These are phyloP conservation scores for Petrocephalus zakoni DNA, from an alignment of 2,113 vertebrate genomes.

Conservation along the genomic window DNA sequence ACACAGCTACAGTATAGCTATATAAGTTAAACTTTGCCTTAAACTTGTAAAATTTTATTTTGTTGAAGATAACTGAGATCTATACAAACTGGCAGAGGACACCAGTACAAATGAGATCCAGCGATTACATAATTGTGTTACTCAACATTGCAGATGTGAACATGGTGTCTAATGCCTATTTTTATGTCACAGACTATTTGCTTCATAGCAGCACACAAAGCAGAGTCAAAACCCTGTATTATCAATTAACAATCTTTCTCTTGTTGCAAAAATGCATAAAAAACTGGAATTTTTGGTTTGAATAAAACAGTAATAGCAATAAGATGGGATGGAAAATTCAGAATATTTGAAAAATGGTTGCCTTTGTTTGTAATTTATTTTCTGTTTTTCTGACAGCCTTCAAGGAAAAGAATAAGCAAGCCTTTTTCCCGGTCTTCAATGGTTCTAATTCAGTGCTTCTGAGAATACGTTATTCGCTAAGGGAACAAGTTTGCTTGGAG, in stretches of 20 bases:
- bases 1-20: background rate
- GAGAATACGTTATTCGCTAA: constrained; percentile 12
- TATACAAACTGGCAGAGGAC: background rate
- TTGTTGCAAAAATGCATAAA: background rate
- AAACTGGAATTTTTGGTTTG: background rate
- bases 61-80: background rate
- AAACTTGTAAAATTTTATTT: background rate
- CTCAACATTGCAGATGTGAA: background rate
- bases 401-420: background rate
- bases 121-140: background rate
- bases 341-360: background rate
- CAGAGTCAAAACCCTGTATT: background rate
- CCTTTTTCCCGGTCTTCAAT: background rate
- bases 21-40: background rate
- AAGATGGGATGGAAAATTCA: background rate
- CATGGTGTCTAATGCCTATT: background rate
- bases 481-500: constrained; percentile 9
- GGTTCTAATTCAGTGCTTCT: constrained; percentile 15
- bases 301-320: background rate
- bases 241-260: background rate
- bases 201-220: background rate
- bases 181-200: background rate
- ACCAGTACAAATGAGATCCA: background rate
- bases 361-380: background rate
- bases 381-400: background rate